Evolutionary conservation across 2,113 vertebrate species (phyloP).

Genomic region (Urocolius indicus): DNA sequence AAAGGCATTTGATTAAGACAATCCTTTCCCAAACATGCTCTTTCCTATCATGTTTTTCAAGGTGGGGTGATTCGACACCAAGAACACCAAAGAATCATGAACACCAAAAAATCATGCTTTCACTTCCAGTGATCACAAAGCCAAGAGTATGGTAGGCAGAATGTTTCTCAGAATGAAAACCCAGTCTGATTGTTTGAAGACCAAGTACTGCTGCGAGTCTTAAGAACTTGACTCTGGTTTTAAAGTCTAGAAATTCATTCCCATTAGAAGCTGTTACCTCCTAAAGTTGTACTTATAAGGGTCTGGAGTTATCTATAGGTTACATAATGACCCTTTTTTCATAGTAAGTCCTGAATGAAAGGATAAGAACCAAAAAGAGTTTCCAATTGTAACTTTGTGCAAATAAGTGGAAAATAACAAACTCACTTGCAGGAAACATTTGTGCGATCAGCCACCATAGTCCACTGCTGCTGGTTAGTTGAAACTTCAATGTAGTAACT

Average conservation of each 20-base stretch:
- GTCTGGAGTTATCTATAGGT: background rate
- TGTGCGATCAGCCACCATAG: slow-evolving; percentile 91
- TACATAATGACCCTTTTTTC: background rate
- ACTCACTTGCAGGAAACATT: slow-evolving; percentile 92
- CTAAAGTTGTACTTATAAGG: background rate
- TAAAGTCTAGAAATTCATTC: background rate
- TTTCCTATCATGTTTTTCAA: background rate
- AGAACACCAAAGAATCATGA: background rate
- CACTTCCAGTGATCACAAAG: background rate
- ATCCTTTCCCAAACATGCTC: background rate
- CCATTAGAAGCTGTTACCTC: background rate
- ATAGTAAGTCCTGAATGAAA: background rate
- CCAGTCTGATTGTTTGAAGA: background rate
- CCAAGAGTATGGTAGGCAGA: background rate
- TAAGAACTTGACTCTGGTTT: background rate
- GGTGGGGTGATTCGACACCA: background rate
- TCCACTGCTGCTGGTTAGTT: slow-evolving; percentile 96
- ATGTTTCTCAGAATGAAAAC: background rate
- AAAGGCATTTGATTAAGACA: background rate
- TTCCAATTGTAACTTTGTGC: background rate
- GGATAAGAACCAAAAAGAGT: background rate
- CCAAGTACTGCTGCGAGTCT: background rate
- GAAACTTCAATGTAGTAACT: slow-evolving; percentile 97
- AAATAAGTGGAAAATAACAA: background rate
- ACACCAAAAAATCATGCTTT: background rate